Evolutionary conservation across 2,888 invertebrate species (phyloP).

Genomic region (Oligia strigilis): DNA sequence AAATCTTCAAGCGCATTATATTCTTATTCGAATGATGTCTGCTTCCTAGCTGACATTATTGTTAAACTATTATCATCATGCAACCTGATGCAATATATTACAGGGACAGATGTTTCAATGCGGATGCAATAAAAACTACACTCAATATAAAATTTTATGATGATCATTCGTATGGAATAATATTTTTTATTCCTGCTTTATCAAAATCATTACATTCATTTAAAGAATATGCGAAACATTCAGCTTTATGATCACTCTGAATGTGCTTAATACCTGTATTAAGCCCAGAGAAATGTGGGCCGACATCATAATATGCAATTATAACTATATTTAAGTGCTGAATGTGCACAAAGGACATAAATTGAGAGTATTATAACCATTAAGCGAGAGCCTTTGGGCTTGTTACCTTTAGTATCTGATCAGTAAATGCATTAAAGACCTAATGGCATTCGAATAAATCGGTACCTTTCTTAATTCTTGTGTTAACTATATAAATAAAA

Average conservation of each 20-base stretch:
- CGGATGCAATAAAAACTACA: conserved; percentile 32
- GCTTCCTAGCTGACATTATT: conserved; percentile 5
- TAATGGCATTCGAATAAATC: conserved; percentile 7
- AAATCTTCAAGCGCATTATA: not conserved
- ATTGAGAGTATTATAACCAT: conserved; percentile 30
- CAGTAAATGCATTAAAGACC: conserved; percentile 11
- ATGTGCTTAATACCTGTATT: conserved; percentile 32
- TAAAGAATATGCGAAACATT: conserved; percentile 13
- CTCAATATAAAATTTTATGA: conserved; percentile 32
- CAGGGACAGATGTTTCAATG: conserved; percentile 20
- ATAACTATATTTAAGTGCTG: conserved; percentile 51
- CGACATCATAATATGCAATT: conserved; percentile 41
- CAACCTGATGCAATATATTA: not conserved
- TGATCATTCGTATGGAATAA: not conserved
- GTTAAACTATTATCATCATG: not conserved
- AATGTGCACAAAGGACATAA: conserved; percentile 40
- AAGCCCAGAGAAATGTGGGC: conserved; percentile 13
- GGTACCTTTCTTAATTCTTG: conserved; percentile 1
- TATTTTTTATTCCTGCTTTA: conserved; percentile 26
- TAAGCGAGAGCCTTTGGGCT: not conserved
- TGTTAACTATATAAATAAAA: not conserved
- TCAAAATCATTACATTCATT: not conserved
- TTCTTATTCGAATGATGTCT: not conserved
- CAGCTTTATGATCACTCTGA: conserved; percentile 19
- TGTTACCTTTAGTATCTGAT: conserved; percentile 21